These are phyloP conservation scores for Drosophila watanabei DNA, from an alignment of 1,140 invertebrate genomes.

Conservation along the genomic window DNA sequence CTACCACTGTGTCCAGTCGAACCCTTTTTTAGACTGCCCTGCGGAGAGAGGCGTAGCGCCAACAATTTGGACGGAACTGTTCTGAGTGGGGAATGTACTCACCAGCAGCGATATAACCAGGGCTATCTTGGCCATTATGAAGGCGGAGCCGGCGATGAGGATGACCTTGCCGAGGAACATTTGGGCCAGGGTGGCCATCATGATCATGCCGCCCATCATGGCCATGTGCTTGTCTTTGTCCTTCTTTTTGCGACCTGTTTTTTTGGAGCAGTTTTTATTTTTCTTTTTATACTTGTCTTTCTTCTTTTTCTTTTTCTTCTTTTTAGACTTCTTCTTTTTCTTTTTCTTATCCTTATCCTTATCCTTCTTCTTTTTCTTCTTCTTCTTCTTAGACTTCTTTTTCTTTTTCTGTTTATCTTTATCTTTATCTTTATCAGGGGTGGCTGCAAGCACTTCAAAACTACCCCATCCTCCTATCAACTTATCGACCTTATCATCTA, in stretches of 20 bases:
- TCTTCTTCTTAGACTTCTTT: slow-evolving; percentile 23
- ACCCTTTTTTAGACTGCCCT: slow-evolving; percentile 89
- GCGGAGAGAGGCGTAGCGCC: slow-evolving; percentile 68
- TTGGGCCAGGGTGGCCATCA: slow-evolving; percentile 89
- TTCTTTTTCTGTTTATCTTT: slow-evolving; percentile 28
- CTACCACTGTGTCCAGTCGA: slow-evolving; percentile 86
- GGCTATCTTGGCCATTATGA: slow-evolving; percentile 90
- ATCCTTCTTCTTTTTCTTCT: slow-evolving; percentile 24
- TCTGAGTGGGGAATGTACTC: slow-evolving; percentile 50
- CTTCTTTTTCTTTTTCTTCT: slow-evolving; percentile 51
- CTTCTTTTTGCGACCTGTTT: slow-evolving; percentile 85
- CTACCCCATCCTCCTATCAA: slow-evolving; percentile 65
- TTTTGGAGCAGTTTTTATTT: slow-evolving; percentile 75
- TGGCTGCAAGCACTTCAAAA: slow-evolving; percentile 53
- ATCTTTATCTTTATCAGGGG: slow-evolving; percentile 46
- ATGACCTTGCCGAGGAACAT: slow-evolving; percentile 90
- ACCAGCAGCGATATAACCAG: slow-evolving; percentile 88
- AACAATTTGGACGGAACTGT: slow-evolving; percentile 51
- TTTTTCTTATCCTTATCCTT: slow-evolving; percentile 41
- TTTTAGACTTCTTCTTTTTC: slow-evolving; percentile 49
- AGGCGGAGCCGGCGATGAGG: slow-evolving; percentile 89
- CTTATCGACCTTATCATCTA: slow-evolving; percentile 83
- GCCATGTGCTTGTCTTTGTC: slow-evolving; percentile 86
- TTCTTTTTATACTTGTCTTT: slow-evolving; percentile 68
- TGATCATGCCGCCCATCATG: slow-evolving; percentile 88